Evolutionary conservation across 2,888 invertebrate species (phyloP).

Genomic region (Apotomis turbidana): DNA sequence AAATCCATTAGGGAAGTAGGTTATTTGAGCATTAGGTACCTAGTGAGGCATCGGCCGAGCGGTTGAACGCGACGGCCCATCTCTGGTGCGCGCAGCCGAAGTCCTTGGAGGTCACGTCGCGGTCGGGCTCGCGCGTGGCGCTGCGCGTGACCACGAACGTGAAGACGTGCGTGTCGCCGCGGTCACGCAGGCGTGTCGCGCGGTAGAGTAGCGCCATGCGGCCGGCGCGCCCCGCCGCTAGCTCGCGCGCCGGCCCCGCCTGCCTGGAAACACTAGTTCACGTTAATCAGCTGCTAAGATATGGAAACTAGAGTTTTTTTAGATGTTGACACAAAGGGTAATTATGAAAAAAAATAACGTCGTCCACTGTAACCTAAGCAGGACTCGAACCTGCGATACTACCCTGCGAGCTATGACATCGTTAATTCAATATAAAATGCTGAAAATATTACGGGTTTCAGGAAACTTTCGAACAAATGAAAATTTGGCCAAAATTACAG

Average conservation of each 20-base stretch:
- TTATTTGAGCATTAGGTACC: conserved; percentile 52
- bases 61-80: conserved; percentile 92
- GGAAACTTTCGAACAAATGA: too few species aligned
- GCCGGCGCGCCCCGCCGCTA: conserved; percentile 77
- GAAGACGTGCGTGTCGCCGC: conserved; percentile 92
- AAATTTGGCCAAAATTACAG: too few species aligned
- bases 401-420: too few species aligned
- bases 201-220: conserved; percentile 92
- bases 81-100: conserved; percentile 92
- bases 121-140: conserved; percentile 89
- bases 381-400: too few species aligned
- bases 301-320: too few species aligned
- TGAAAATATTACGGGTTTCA: too few species aligned
- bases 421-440: too few species aligned
- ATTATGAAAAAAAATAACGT: too few species aligned
- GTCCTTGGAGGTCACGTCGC: conserved; percentile 92
- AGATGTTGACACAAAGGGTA: too few species aligned
- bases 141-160: conserved; percentile 92
- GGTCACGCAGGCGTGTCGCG: conserved; percentile 92
- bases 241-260: conserved; percentile 59
- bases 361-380: too few species aligned
- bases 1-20: too few species aligned
- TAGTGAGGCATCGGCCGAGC: conserved; percentile 88
- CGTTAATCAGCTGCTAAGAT: conserved; percentile 3
- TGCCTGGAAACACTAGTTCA: conserved; percentile 42